These are phyloP conservation scores for Tinamus guttatus DNA, from an alignment of 2,113 vertebrate species.

Conservation along the genomic window DNA sequence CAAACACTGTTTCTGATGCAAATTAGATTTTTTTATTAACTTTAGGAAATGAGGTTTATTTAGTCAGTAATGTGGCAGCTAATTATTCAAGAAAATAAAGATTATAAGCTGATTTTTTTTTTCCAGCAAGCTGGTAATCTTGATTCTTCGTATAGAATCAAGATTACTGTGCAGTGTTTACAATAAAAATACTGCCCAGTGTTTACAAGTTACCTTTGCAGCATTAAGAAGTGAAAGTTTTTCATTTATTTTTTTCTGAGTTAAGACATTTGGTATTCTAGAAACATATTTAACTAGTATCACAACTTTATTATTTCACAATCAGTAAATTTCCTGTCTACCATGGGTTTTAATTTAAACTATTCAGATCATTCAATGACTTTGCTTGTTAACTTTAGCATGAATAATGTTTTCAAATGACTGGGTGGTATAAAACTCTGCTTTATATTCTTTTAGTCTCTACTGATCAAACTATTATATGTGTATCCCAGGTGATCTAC, in stretches of 20 bases:
- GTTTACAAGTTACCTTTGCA: not conserved
- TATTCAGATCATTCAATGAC: not conserved
- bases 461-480: slow-evolving; percentile 39
- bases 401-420: slow-evolving; percentile 26
- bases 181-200: not conserved
- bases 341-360: not conserved
- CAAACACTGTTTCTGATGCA: not conserved
- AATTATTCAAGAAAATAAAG: not conserved
- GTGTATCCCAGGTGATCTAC: not conserved
- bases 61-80: not conserved
- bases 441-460: slow-evolving; percentile 48
- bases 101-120: not conserved
- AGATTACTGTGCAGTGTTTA: not conserved
- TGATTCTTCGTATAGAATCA: not conserved
- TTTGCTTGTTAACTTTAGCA: slow-evolving; percentile 43
- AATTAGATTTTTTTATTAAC: not conserved
- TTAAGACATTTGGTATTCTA: not conserved
- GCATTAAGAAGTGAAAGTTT: not conserved
- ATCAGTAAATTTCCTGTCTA: not conserved
- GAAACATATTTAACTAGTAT: not conserved
- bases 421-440: not conserved
- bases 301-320: not conserved
- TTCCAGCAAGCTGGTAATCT: not conserved
- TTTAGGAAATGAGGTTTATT: not conserved
- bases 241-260: not conserved